These are phyloP conservation scores for Clivina fossor DNA, from an alignment of 2,888 invertebrate genomes.

Conservation along the genomic window DNA sequence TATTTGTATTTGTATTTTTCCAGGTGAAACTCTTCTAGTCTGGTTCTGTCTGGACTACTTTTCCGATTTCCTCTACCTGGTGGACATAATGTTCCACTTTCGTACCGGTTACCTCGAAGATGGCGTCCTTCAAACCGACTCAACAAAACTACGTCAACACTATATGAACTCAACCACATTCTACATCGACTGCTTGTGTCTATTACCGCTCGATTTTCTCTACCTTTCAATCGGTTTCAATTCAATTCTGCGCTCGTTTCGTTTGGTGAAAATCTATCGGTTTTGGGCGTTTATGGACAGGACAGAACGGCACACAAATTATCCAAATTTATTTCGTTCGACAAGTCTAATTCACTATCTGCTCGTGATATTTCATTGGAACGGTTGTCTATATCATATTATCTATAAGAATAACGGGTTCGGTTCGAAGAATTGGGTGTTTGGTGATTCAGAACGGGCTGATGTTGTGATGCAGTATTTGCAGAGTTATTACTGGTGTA, in stretches of 20 bases:
- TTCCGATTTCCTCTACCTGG: slow-evolving; percentile 92
- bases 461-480: slow-evolving; percentile 94
- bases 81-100: slow-evolving; percentile 97
- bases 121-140: slow-evolving; percentile 95
- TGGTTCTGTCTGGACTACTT: slow-evolving; percentile 98
- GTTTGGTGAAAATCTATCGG: slow-evolving; percentile 95
- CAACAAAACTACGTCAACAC: slow-evolving; percentile 88
- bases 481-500: slow-evolving; percentile 98
- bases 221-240: slow-evolving; percentile 97
- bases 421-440: slow-evolving; percentile 89
- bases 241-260: slow-evolving; percentile 92
- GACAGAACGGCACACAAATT: slow-evolving; percentile 97
- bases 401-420: slow-evolving; percentile 94
- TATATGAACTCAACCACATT: slow-evolving; percentile 95
- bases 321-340: slow-evolving; percentile 94
- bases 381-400: slow-evolving; percentile 97
- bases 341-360: slow-evolving; percentile 93
- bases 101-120: slow-evolving; percentile 97
- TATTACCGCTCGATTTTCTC: slow-evolving; percentile 95
- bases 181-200: slow-evolving; percentile 97
- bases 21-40: slow-evolving; percentile 82
- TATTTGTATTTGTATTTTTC: slow-evolving; percentile 22
- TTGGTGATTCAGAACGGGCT: slow-evolving; percentile 80
- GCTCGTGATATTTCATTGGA: slow-evolving; percentile 99
- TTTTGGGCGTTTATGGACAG: slow-evolving; percentile 99